Conservation (phyloP, 2,797 vertebrate species). For the Parambassis ranga region DNA sequence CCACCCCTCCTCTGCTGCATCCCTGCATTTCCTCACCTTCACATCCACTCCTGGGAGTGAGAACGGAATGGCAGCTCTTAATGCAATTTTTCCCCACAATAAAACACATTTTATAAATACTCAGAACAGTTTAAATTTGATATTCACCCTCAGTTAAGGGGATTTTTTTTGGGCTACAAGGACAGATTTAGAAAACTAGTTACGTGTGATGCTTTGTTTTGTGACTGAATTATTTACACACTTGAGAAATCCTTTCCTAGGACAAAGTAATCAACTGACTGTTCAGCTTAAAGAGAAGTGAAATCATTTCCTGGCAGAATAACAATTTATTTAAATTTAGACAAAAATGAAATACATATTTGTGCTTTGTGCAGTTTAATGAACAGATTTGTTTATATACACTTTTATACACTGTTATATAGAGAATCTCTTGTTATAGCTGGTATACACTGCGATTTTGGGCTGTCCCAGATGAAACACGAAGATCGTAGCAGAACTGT, state of each 20-base stretch:
- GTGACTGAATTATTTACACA: constrained; percentile 18
- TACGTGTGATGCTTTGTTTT: constrained; percentile 39
- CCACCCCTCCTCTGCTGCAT: constrained; percentile 13
- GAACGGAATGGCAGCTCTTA: constrained; percentile 42
- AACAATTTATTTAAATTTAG: constrained; percentile 83
- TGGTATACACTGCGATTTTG: too few relatives aligned
- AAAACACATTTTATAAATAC: too few relatives aligned
- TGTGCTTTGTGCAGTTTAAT: constrained; percentile 81
- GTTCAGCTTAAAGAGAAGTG: constrained; percentile 33
- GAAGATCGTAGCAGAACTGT: too few relatives aligned
- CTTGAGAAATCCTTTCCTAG: background rate
- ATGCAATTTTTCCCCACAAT: constrained; percentile 43
- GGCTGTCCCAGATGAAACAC: too few relatives aligned
- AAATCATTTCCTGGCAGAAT: constrained; percentile 76
- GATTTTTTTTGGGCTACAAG: constrained; percentile 40
- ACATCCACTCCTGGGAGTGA: constrained; percentile 23
- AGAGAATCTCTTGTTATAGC: constrained; percentile 72
- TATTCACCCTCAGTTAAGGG: constrained; percentile 31
- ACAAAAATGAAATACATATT: constrained; percentile 83
- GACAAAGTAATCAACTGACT: constrained; percentile 11
- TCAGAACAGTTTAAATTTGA: too few relatives aligned
- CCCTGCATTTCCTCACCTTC: constrained; percentile 46
- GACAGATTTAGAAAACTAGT: constrained; percentile 52
- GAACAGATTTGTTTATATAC: constrained; percentile 79
- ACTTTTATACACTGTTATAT: constrained; percentile 75